phyloP scores from a whole-genome alignment of 2,113 vertebrate genomes.

The Rana temporaria region DNA sequence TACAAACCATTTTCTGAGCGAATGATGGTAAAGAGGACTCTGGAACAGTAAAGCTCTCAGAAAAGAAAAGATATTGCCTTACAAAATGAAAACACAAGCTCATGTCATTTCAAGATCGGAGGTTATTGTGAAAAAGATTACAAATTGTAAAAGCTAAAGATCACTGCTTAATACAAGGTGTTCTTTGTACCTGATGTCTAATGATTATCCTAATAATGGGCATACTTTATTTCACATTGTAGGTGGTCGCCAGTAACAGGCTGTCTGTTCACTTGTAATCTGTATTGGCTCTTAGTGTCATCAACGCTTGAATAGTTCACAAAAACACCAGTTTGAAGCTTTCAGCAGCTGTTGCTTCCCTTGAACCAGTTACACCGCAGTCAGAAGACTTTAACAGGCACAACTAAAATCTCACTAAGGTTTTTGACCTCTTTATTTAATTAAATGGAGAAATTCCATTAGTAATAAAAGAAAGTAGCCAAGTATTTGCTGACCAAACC shows the following conservation, averaged over 20 bases:
- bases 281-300: slow-evolving; percentile 31
- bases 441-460: too few relatives aligned
- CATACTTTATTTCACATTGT: slow-evolving; percentile 57
- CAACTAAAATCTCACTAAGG: too few relatives aligned
- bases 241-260: slow-evolving; percentile 63
- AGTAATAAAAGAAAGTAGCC: too few relatives aligned
- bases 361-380: neutral
- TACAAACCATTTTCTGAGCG: slow-evolving; percentile 7
- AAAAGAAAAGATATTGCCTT: slow-evolving; percentile 28
- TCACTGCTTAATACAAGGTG: slow-evolving; percentile 64
- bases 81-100: slow-evolving; percentile 44
- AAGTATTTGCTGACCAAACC: too few relatives aligned
- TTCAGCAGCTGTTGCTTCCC: neutral
- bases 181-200: slow-evolving; percentile 66
- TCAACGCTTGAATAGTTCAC: slow-evolving; percentile 17
- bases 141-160: slow-evolving; percentile 60
- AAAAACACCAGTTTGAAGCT: slow-evolving; percentile 1
- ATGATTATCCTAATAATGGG: slow-evolving; percentile 69
- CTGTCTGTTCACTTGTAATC: slow-evolving; percentile 18
- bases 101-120: slow-evolving; percentile 61
- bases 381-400: too few relatives aligned
- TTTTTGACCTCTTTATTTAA: too few relatives aligned
- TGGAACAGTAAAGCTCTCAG: neutral
- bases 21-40: neutral
- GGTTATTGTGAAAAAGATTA: slow-evolving; percentile 67